Percentiles rank a stretch among this genome's conserved stretches.
phyloP scores from a whole-genome alignment of 1,140 invertebrate genomes.

The Heliconius nattereri region DNA sequence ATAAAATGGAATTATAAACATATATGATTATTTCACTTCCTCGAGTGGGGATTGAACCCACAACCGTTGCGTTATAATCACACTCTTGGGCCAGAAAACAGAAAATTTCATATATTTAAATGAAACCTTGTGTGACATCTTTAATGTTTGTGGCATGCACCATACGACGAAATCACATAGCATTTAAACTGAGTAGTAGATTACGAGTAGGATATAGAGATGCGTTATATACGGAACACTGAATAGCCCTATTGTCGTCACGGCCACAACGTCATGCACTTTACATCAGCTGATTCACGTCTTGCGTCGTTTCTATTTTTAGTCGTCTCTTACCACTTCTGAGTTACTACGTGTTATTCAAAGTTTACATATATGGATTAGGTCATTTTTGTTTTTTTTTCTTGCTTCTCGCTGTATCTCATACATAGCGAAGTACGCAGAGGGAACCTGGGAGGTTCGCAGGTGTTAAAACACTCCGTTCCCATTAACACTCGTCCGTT shows the following conservation, averaged over 20 bases:
- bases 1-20: too few relatives aligned
- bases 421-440: too few relatives aligned
- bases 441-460: too few relatives aligned
- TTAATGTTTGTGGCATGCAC: background rate
- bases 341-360: conserved; percentile 28
- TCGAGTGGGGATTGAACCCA: too few relatives aligned
- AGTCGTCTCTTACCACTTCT: conserved; percentile 53
- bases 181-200: background rate
- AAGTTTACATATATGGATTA: conserved; percentile 1
- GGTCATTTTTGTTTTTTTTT: background rate
- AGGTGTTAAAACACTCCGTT: too few relatives aligned
- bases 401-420: too few relatives aligned
- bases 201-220: conserved; percentile 3
- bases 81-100: too few relatives aligned
- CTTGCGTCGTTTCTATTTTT: conserved; percentile 64
- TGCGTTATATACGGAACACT: conserved; percentile 21
- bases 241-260: conserved; percentile 44
- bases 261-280: conserved; percentile 46
- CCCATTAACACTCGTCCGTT: too few relatives aligned
- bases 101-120: too few relatives aligned
- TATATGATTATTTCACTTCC: too few relatives aligned
- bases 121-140: background rate
- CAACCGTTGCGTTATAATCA: too few relatives aligned
- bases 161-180: background rate
- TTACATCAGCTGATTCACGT: conserved; percentile 64